phyloP scores from a whole-genome alignment of 2,888 invertebrate species.

The Pseudococcus viburni region DNA sequence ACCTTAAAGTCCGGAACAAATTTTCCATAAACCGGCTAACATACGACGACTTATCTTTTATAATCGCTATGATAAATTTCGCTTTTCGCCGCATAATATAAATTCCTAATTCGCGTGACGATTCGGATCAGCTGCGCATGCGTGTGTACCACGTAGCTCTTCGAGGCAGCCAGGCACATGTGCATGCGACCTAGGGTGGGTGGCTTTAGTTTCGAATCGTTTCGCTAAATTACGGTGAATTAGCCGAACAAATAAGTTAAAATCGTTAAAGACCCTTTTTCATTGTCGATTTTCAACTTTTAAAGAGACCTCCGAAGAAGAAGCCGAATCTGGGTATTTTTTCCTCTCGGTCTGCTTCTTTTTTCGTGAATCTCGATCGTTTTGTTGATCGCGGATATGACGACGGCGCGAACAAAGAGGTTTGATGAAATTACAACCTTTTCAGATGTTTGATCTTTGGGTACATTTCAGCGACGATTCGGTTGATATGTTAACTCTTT shows the following conservation, averaged over 20 bases:
- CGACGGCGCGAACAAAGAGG: conserved; percentile 22
- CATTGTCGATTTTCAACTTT: conserved; percentile 35
- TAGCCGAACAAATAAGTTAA: conserved; percentile 62
- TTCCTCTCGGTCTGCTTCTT: neutral
- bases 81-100: conserved; percentile 61
- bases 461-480: neutral
- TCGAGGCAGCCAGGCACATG: conserved; percentile 15
- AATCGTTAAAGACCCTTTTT: conserved; percentile 64
- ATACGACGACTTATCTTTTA: conserved; percentile 62
- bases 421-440: conserved; percentile 54
- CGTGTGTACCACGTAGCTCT: neutral
- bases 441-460: conserved; percentile 9
- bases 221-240: conserved; percentile 64
- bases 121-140: conserved; percentile 65
- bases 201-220: conserved; percentile 58
- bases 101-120: conserved; percentile 62
- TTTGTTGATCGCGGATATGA: too few species aligned
- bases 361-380: neutral
- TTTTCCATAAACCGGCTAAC: conserved; percentile 64
- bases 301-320: conserved; percentile 48
- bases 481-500: neutral
- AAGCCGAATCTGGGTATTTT: neutral
- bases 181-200: conserved; percentile 59
- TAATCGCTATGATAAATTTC: conserved; percentile 64
- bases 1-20: conserved; percentile 59